Evolutionary conservation across 64 coral and sea anemone species (phyloP).

Genomic region (Dendrophyllia cribrosa): DNA sequence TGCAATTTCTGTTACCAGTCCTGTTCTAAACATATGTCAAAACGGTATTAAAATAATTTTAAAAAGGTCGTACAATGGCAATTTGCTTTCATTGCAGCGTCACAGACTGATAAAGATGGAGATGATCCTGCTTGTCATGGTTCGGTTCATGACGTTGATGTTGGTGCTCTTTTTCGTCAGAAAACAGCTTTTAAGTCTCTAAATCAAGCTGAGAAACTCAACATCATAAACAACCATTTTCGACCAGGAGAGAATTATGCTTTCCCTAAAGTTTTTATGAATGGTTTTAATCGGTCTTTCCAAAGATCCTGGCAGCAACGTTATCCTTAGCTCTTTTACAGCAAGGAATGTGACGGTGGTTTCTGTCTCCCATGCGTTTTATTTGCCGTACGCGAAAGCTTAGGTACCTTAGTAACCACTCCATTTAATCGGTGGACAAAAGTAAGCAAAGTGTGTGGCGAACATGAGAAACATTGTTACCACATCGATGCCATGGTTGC

Average conservation of each 20-base stretch:
- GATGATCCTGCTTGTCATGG: conserved; percentile 32
- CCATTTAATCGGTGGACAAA: conserved; percentile 51
- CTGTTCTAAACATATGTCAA: conserved; percentile 54
- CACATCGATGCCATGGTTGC: conserved; percentile 5
- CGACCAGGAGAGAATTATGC: conserved; percentile 53
- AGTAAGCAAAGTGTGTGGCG: conserved; percentile 50
- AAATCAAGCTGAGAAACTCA: conserved; percentile 58
- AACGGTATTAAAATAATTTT: conserved; percentile 15
- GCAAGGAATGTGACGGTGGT: conserved; percentile 45
- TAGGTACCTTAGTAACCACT: conserved; percentile 46
- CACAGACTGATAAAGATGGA: conserved; percentile 37
- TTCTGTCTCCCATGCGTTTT: conserved; percentile 55
- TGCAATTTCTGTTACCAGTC: conserved; percentile 52
- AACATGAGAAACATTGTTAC: neutral
- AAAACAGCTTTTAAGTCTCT: conserved; percentile 44
- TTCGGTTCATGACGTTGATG: conserved; percentile 59
- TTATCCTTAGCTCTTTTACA: neutral
- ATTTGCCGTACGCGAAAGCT: conserved; percentile 30
- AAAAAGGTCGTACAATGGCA: conserved; percentile 31
- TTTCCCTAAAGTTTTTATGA: conserved; percentile 53
- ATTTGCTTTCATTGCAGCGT: conserved; percentile 51
- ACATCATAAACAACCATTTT: conserved; percentile 60
- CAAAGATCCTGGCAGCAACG: conserved; percentile 29
- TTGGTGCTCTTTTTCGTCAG: conserved; percentile 51
- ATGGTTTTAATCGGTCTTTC: conserved; percentile 54